Evolutionary conservation across 2,113 vertebrate genomes (phyloP).

Genomic region (Scatophagus argus): DNA sequence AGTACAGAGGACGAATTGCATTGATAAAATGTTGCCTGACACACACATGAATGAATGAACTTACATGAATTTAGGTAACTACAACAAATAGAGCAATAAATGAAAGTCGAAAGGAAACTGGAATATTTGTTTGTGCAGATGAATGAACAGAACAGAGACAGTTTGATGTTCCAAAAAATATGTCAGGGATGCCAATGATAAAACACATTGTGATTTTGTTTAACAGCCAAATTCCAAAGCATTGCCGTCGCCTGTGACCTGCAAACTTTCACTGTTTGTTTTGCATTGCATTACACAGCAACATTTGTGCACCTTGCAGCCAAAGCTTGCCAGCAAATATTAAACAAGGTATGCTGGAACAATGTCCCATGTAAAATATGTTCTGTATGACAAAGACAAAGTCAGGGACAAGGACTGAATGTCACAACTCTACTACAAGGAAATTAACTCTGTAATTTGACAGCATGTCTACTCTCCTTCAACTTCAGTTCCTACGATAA

Average conservation of each 20-base stretch:
- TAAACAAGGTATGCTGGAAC: conserved; percentile 15
- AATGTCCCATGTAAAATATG: background rate
- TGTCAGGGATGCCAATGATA: background rate
- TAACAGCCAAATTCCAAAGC: conserved; percentile 8
- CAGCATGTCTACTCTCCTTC: background rate
- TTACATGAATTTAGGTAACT: background rate
- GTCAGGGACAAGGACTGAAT: background rate
- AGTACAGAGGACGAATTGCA: background rate
- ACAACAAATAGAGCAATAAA: background rate
- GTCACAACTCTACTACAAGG: background rate
- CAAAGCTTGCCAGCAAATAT: conserved; percentile 17
- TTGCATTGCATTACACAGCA: conserved; percentile 16
- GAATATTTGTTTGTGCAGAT: background rate
- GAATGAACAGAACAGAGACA: background rate
- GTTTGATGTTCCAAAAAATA: background rate
- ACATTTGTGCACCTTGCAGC: conserved; percentile 12
- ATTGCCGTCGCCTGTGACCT: conserved; percentile 14
- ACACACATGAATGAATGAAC: background rate
- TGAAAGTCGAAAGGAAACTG: background rate
- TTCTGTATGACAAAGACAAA: conserved; percentile 23
- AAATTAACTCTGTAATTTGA: conserved; percentile 9
- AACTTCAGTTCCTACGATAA: background rate
- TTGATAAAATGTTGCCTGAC: background rate
- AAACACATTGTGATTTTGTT: background rate
- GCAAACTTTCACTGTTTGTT: conserved; percentile 26